Percentiles rank a stretch among this genome's conserved stretches.
Conservation (phyloP, 1,140 invertebrate genomes). For the Nephotettix cincticeps region DNA sequence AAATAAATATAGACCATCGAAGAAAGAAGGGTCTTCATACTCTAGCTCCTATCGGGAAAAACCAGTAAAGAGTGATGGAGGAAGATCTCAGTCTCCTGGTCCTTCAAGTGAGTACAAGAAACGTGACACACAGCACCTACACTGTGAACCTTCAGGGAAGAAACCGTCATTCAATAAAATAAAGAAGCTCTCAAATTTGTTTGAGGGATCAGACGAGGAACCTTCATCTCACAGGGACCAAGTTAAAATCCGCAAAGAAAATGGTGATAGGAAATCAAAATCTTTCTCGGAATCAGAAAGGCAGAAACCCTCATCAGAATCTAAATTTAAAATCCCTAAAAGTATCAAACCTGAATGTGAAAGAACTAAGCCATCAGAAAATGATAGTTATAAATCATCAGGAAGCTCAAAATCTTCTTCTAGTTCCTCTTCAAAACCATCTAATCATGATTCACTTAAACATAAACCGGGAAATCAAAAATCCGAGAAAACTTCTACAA, state of each 20-base stretch:
- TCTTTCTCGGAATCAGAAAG: not conserved
- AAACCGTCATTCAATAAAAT: not conserved
- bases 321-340: not conserved
- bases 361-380: not conserved
- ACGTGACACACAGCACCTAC: not conserved
- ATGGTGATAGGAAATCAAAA: not conserved
- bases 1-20: constrained; percentile 2
- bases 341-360: not conserved
- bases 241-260: not conserved
- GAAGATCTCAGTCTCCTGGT: not conserved
- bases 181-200: not conserved
- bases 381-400: constrained; percentile 3
- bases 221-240: not conserved
- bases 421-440: no score
- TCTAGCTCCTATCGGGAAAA: not conserved
- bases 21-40: not conserved
- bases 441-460: no score
- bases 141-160: not conserved
- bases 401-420: not conserved
- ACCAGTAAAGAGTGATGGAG: not conserved
- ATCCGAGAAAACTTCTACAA: no score
- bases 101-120: not conserved
- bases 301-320: not conserved
- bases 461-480: no score
- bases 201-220: constrained; percentile 8